A percentile compares a stretch with the other conserved stretches of the same genome.
These are phyloP conservation scores for Paraplagusia blochii DNA, from an alignment of 2,113 vertebrate genomes.

Conservation along the genomic window DNA sequence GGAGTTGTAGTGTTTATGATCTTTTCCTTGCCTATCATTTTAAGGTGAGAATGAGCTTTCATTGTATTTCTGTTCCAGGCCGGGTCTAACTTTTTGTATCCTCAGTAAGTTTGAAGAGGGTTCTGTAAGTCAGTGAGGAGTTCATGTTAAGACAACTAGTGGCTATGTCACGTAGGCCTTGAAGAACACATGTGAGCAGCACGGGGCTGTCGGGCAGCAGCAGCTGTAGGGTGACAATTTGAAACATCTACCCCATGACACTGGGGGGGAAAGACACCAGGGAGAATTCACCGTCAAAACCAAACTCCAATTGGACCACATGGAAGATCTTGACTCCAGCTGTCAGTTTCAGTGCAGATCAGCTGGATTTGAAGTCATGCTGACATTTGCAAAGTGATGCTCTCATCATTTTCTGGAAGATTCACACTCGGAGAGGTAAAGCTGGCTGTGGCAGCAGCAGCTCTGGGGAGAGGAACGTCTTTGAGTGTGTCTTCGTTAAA, in stretches of 20 bases:
- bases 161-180: constrained; percentile 20
- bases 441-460: constrained; percentile 44
- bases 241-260: constrained; percentile 46
- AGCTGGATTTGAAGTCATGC: constrained; percentile 54
- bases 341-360: constrained; percentile 29
- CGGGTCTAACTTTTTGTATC: constrained; percentile 30
- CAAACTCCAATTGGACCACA: not conserved
- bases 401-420: constrained; percentile 6
- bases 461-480: constrained; percentile 34
- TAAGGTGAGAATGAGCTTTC: constrained; percentile 45
- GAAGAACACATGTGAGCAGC: constrained; percentile 49
- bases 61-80: constrained; percentile 52
- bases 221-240: constrained; percentile 29
- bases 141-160: constrained; percentile 23
- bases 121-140: constrained; percentile 34
- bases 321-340: constrained; percentile 46
- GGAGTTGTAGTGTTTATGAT: constrained; percentile 37
- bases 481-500: not conserved
- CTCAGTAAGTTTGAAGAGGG: constrained; percentile 27
- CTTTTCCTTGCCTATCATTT: constrained; percentile 34
- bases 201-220: constrained; percentile 2
- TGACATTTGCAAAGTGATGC: constrained; percentile 23
- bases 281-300: constrained; percentile 32
- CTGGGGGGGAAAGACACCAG: not conserved
- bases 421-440: not conserved